These are phyloP conservation scores for Meloidogyne floridensis DNA, from an alignment of 1,140 invertebrate genomes.

Conservation along the genomic window DNA sequence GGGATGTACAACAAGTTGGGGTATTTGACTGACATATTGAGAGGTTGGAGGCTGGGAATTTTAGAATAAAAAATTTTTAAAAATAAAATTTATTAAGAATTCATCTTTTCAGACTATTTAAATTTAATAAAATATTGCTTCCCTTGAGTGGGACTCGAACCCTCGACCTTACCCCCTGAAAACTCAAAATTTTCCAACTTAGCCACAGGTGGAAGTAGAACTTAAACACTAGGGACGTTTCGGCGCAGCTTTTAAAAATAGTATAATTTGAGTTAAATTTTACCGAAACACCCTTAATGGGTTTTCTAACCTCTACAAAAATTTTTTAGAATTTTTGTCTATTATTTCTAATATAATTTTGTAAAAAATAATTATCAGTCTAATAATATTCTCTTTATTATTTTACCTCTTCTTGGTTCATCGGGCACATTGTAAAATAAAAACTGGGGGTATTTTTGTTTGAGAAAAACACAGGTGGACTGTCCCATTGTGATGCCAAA, in stretches of 20 bases:
- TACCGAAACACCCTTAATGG: too few species aligned
- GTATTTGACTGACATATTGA: slow-evolving; percentile 3
- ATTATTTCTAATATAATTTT: neutral
- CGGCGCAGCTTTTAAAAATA: too few species aligned
- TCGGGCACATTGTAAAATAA: slow-evolving; percentile 3
- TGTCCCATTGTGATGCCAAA: neutral
- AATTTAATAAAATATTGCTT: neutral
- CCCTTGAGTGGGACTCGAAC: too few species aligned
- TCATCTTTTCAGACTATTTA: neutral
- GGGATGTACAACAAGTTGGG: slow-evolving; percentile 12
- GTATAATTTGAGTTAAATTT: too few species aligned
- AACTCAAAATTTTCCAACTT: too few species aligned
- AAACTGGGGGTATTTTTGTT: slow-evolving; percentile 12
- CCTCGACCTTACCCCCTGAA: too few species aligned
- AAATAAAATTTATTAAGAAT: neutral
- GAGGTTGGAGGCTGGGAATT: slow-evolving; percentile 2
- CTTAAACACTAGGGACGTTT: too few species aligned
- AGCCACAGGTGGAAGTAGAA: too few species aligned
- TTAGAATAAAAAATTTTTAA: neutral
- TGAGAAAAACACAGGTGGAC: slow-evolving; percentile 24
- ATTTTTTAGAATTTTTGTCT: too few species aligned
- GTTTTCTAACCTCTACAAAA: too few species aligned
- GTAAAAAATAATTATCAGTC: neutral
- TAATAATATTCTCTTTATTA: neutral
- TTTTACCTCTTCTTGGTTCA: slow-evolving; percentile 21